phyloP scores from a whole-genome alignment of 2,113 vertebrate species.

The Semicossyphus pulcher region DNA sequence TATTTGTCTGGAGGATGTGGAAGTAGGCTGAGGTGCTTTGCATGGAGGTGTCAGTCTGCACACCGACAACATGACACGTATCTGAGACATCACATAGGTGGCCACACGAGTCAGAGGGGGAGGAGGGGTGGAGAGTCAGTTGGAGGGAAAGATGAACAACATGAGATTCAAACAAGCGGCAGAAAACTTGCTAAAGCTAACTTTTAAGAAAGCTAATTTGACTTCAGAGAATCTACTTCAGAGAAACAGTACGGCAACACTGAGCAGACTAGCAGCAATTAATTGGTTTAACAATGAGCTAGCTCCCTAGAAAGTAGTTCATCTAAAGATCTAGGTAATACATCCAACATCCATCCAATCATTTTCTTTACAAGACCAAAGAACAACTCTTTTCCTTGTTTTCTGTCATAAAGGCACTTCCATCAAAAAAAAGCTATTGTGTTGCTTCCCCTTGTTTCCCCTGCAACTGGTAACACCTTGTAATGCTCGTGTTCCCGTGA shows the following conservation, averaged over 20 bases:
- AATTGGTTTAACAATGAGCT: background rate
- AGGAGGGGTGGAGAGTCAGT: background rate
- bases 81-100: slow-evolving; percentile 52
- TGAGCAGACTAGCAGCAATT: background rate
- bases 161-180: background rate
- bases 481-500: background rate
- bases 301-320: background rate
- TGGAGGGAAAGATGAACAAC: slow-evolving; percentile 29
- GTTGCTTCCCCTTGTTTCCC: background rate
- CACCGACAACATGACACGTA: slow-evolving; percentile 60
- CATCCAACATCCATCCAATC: background rate
- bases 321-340: no score
- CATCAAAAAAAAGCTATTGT: background rate
- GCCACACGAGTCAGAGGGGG: slow-evolving; percentile 41
- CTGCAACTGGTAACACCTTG: no score
- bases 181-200: background rate
- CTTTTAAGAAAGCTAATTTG: background rate
- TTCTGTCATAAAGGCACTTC: background rate
- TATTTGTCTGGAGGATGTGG: slow-evolving; percentile 42
- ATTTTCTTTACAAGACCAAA: background rate
- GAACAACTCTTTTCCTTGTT: background rate
- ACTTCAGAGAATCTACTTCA: background rate
- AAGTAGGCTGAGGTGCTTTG: slow-evolving; percentile 41
- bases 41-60: slow-evolving; percentile 48
- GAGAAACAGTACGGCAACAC: background rate